These are phyloP conservation scores for Paralichthys olivaceus DNA, from an alignment of 2,113 vertebrate genomes.

Conservation along the genomic window DNA sequence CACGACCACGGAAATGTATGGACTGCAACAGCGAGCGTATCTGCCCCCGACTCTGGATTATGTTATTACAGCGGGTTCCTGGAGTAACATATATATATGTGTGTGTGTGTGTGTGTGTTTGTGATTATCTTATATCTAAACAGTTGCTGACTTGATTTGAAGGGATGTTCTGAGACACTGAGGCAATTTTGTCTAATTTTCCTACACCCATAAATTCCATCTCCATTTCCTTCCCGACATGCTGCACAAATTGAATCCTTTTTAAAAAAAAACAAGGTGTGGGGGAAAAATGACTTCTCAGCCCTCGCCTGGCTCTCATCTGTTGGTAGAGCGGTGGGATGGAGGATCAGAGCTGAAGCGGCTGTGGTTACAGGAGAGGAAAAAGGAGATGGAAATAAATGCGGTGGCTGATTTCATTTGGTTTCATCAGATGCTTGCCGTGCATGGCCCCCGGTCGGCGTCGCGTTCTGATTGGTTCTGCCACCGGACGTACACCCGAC, in stretches of 20 bases:
- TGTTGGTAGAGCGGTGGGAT: conserved; percentile 1
- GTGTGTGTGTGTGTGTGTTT: neutral
- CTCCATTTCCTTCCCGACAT: conserved; percentile 51
- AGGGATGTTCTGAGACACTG: neutral
- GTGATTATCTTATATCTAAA: conserved; percentile 31
- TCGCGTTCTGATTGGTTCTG: conserved; percentile 16
- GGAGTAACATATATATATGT: neutral
- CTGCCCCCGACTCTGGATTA: neutral
- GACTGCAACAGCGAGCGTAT: neutral
- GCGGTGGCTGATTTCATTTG: conserved; percentile 69
- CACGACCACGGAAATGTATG: neutral
- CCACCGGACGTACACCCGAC: conserved; percentile 33
- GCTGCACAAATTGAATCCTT: conserved; percentile 55
- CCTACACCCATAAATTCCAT: conserved; percentile 38
- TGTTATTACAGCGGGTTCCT: conserved; percentile 4
- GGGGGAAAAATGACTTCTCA: conserved; percentile 44
- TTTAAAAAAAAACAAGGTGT: conserved; percentile 8
- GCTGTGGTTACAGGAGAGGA: conserved; percentile 29
- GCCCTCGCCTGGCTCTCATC: neutral
- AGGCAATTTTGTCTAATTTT: neutral
- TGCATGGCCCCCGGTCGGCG: conserved; percentile 38
- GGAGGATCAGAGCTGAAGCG: conserved; percentile 32
- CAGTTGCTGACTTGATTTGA: conserved; percentile 20
- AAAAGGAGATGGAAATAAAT: neutral
- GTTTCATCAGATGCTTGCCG: conserved; percentile 75